Evolutionary conservation across 2,113 vertebrate genomes (phyloP).

Genomic region (Phasianus colchicus): DNA sequence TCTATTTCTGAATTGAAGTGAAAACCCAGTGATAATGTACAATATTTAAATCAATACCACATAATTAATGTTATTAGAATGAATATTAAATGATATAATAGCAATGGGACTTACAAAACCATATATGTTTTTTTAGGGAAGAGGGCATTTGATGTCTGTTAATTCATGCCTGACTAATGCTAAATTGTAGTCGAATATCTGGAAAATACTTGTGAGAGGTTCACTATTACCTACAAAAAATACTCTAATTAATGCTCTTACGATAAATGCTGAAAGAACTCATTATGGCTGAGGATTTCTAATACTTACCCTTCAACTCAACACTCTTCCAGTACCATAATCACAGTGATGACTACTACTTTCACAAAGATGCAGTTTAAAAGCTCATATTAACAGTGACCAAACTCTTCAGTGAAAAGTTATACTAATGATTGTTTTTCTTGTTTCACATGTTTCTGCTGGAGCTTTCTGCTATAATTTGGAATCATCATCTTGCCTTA

Average conservation of each 20-base stretch:
- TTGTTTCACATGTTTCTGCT: neutral
- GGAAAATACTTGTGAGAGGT: slow-evolving; percentile 65
- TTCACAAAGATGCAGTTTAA: neutral
- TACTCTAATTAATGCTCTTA: slow-evolving; percentile 63
- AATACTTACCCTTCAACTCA: slow-evolving; percentile 8
- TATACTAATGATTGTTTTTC: neutral
- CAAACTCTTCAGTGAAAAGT: neutral
- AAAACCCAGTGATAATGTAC: slow-evolving; percentile 55
- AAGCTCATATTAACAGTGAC: neutral
- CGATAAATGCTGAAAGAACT: slow-evolving; percentile 70
- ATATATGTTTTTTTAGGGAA: neutral
- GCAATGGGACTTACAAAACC: slow-evolving; percentile 37
- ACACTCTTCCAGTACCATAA: neutral
- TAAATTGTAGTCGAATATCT: slow-evolving; percentile 70
- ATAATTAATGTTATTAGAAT: slow-evolving; percentile 70
- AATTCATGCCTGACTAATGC: slow-evolving; percentile 69
- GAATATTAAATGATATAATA: slow-evolving; percentile 68
- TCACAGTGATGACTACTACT: neutral
- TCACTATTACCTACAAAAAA: slow-evolving; percentile 63
- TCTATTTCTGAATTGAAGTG: slow-evolving; percentile 71
- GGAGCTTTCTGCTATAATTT: neutral
- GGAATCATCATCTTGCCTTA: neutral
- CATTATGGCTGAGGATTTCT: slow-evolving; percentile 13
- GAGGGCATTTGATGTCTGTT: slow-evolving; percentile 66
- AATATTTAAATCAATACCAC: slow-evolving; percentile 69